Evolutionary conservation across 2,888 invertebrate genomes (phyloP).

Genomic region (Euspilapteryx auroguttella): DNA sequence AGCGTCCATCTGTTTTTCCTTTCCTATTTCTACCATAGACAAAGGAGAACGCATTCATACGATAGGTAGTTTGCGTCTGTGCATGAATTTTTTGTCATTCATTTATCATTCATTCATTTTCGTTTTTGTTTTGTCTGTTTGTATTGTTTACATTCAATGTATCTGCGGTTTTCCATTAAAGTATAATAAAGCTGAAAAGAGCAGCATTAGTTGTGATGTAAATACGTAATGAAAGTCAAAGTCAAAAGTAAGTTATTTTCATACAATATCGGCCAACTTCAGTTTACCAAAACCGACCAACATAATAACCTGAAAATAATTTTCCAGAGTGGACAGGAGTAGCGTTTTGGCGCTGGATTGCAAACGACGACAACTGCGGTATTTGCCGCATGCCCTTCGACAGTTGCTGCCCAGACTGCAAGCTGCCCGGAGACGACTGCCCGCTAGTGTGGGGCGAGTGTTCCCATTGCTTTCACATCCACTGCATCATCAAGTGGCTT

Average conservation of each 20-base stretch:
- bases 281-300: not conserved
- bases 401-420: constrained; percentile 97
- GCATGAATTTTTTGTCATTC: too few species aligned
- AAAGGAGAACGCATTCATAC: too few species aligned
- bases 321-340: constrained; percentile 86
- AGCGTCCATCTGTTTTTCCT: too few species aligned
- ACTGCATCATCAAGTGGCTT: constrained; percentile 99
- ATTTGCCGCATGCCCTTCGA: constrained; percentile 99
- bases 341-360: constrained; percentile 98
- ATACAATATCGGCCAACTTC: not conserved
- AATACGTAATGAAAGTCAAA: constrained; percentile 60
- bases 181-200: too few species aligned
- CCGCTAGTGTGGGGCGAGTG: constrained; percentile 98
- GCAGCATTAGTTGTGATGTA: too few species aligned
- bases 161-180: too few species aligned
- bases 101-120: too few species aligned
- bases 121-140: too few species aligned
- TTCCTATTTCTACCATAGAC: too few species aligned
- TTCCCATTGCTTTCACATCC: constrained; percentile 99
- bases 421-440: constrained; percentile 96
- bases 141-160: too few species aligned
- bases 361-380: constrained; percentile 98
- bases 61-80: too few species aligned
- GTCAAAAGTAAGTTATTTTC: constrained; percentile 55
- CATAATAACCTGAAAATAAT: not conserved